Conservation (phyloP, 2,888 invertebrate genomes). For the Yponomeuta evonymella region DNA sequence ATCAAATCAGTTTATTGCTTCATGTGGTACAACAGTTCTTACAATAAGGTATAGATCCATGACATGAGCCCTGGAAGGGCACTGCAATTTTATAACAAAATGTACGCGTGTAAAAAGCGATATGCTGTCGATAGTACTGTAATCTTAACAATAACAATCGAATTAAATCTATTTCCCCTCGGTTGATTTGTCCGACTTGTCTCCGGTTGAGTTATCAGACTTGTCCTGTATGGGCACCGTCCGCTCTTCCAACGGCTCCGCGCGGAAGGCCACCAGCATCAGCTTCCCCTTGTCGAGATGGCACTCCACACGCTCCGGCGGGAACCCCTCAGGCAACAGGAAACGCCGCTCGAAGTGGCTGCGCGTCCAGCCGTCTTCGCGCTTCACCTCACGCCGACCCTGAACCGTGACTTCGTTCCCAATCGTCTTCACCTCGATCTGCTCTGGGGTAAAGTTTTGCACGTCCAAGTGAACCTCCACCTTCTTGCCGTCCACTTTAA, state of each 20-base stretch:
- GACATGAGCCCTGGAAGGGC: no score
- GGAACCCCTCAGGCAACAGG: conserved; percentile 83
- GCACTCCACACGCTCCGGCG: conserved; percentile 83
- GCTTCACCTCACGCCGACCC: conserved; percentile 86
- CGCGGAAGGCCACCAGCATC: conserved; percentile 79
- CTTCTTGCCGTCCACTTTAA: conserved; percentile 79
- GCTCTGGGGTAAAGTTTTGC: conserved; percentile 85
- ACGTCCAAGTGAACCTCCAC: conserved; percentile 85
- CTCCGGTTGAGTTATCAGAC: conserved; percentile 8
- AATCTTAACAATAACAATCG: neutral
- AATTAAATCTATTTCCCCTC: neutral
- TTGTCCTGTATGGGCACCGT: conserved; percentile 53
- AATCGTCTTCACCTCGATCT: conserved; percentile 85
- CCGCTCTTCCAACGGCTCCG: conserved; percentile 52
- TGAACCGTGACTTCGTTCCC: conserved; percentile 84
- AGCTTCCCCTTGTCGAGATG: conserved; percentile 86
- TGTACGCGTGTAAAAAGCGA: no score
- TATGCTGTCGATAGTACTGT: no score
- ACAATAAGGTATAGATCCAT: no score
- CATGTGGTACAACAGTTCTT: no score
- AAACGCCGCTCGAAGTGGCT: conserved; percentile 87
- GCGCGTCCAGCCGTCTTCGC: conserved; percentile 84
- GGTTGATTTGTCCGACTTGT: neutral
- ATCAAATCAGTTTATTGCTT: no score
- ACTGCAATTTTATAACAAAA: no score